Evolutionary conservation across 2,888 invertebrate species (phyloP).

Genomic region (Acleris laterana): DNA sequence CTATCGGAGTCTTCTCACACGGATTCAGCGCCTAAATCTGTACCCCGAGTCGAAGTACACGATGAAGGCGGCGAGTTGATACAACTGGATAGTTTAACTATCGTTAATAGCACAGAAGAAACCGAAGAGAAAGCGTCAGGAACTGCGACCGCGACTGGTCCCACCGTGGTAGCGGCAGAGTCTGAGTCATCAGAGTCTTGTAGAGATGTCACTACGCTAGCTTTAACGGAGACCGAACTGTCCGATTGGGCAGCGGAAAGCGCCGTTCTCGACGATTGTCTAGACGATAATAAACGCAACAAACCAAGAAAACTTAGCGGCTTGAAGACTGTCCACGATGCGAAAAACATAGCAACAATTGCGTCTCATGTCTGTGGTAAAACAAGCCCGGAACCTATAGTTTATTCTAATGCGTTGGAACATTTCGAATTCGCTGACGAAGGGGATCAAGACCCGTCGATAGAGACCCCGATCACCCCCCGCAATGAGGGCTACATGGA

Average conservation of each 20-base stretch:
- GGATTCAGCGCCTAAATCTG: slow-evolving; percentile 72
- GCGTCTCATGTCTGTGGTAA: slow-evolving; percentile 76
- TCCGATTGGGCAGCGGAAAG: slow-evolving; percentile 95
- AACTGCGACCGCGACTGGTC: slow-evolving; percentile 70
- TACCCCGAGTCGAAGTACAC: slow-evolving; percentile 89
- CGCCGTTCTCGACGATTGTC: slow-evolving; percentile 90
- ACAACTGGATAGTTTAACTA: slow-evolving; percentile 85
- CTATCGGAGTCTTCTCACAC: slow-evolving; percentile 72
- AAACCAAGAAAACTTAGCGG: slow-evolving; percentile 68
- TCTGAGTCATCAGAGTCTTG: slow-evolving; percentile 87
- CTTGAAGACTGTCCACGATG: slow-evolving; percentile 69
- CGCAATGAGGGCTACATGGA: slow-evolving; percentile 75
- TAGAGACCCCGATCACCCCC: slow-evolving; percentile 79
- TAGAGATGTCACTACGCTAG: slow-evolving; percentile 88
- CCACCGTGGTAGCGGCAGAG: slow-evolving; percentile 68
- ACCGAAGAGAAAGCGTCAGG: slow-evolving; percentile 60
- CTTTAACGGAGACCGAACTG: slow-evolving; percentile 93
- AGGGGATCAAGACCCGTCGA: slow-evolving; percentile 90
- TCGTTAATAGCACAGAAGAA: slow-evolving; percentile 66
- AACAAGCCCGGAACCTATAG: slow-evolving; percentile 62
- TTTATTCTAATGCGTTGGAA: slow-evolving; percentile 86
- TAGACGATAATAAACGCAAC: slow-evolving; percentile 66
- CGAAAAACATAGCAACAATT: slow-evolving; percentile 69
- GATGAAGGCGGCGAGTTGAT: slow-evolving; percentile 88
- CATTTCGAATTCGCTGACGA: slow-evolving; percentile 95